Evolutionary conservation across 37 sponge, comb jelly and placozoan species (phyloP).

Genomic region (Crambe crambe): DNA sequence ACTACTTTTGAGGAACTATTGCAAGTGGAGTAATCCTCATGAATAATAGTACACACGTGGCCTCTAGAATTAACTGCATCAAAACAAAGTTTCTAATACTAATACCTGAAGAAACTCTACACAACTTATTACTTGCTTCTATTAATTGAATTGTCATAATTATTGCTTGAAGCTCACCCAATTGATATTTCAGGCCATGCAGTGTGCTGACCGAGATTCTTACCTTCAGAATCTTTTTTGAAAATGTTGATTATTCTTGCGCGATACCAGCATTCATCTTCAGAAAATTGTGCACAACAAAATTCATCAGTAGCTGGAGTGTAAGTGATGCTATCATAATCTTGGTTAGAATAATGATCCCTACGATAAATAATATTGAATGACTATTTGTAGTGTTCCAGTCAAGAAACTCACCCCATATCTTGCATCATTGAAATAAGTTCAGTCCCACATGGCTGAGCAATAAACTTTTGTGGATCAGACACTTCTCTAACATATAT

Average conservation of each 20-base stretch:
- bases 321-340: neutral
- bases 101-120: too few relatives aligned
- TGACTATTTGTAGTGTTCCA: neutral
- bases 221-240: neutral
- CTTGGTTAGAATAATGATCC: neutral
- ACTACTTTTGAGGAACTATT: too few relatives aligned
- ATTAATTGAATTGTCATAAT: too few relatives aligned
- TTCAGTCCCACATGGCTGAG: conserved; percentile 9
- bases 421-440: conserved; percentile 16
- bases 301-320: conserved; percentile 34
- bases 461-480: conserved; percentile 15
- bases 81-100: too few relatives aligned
- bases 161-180: too few relatives aligned
- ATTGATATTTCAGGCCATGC: too few relatives aligned
- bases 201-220: too few relatives aligned
- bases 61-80: too few relatives aligned
- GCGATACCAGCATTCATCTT: conserved; percentile 59
- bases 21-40: too few relatives aligned
- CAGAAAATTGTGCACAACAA: conserved; percentile 58
- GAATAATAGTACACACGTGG: too few relatives aligned
- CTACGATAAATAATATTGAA: neutral
- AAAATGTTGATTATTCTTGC: conserved; percentile 18
- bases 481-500: conserved; percentile 9
- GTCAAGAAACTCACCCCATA: conserved; percentile 12
- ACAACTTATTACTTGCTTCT: too few relatives aligned